Evolutionary conservation across 2,888 invertebrate species (phyloP).

Genomic region (Tetragonisca angustula): DNA sequence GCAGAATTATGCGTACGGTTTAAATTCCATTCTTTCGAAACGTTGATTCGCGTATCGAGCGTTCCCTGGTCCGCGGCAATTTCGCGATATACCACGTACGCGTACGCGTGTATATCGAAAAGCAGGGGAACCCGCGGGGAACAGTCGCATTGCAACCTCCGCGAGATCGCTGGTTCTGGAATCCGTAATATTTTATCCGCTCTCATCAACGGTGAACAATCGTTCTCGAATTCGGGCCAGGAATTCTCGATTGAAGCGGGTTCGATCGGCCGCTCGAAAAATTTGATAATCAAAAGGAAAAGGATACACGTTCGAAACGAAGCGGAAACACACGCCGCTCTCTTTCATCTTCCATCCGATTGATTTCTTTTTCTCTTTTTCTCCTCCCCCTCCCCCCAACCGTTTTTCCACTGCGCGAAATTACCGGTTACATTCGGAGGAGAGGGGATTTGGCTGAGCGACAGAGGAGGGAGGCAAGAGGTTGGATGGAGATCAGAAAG

Average conservation of each 20-base stretch:
- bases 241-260: not conserved
- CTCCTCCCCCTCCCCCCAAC: no score
- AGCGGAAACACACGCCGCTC: not conserved
- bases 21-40: conserved; percentile 18
- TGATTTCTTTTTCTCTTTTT: no score
- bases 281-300: not conserved
- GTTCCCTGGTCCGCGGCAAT: not conserved
- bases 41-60: not conserved
- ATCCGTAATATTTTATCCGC: conserved; percentile 22
- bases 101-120: not conserved
- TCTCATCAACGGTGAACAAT: conserved; percentile 15
- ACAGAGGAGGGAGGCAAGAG: not conserved
- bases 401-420: not conserved
- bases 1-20: conserved; percentile 10
- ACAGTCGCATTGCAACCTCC: conserved; percentile 2
- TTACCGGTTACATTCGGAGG: no score
- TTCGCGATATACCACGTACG: not conserved
- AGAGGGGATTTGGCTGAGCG: no score
- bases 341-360: not conserved
- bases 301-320: not conserved
- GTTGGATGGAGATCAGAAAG: not conserved
- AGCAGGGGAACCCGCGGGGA: not conserved
- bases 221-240: not conserved
- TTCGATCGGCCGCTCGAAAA: not conserved
- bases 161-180: not conserved